Evolutionary conservation across 2,888 invertebrate species (phyloP), one percentile per base, ranked within the genome.

Genomic region (Drosophila barbarae): DNA sequence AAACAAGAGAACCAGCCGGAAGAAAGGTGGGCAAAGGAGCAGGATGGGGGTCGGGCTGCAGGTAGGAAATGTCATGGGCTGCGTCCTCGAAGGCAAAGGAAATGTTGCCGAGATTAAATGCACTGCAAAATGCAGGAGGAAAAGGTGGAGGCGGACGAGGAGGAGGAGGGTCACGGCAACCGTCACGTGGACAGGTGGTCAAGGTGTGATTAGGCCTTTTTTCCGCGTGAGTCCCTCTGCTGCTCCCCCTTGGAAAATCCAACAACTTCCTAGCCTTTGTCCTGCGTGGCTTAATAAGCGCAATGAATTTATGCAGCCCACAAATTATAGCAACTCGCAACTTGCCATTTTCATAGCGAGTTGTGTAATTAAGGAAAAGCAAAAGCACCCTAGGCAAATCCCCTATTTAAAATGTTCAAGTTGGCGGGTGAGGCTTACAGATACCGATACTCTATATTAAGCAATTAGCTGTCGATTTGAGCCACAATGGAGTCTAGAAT

Each of bases 81-180:
- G 59, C 59, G 71, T 69, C 69, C 60, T 71, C 71, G 59, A 39
- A 59, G 51, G 59, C 61, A 79, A 83, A 85, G 85, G 80, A 80
- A 80, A 80, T 71, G 79, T 69, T 79, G 74, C 50, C 74, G 74
- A 80, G 79, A 80, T 80, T 80, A 80, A 80, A 80, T 80, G 76
- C 68, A 71, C 80, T 63, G 67, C 69, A 49, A 34, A 36, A 60
- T 42, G 30, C 50, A 55, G 38, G 54, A 38, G 32, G 34, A 36
- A 34, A 2, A 28, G 54, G 30, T 47, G 44, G 9, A 42, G 34
- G 10, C 2, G 10, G 10, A 15, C 49, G 30, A 47, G 47, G 26
- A 18, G 18, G 18, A 7, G 12, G 41, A 23, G 21, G 41, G 39
- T 39, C 39, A 39, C 21, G 39, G 35, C 54, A 64, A 38, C 59